Evolutionary conservation across 2,888 invertebrate genomes (phyloP).

Genomic region (Dioctria rufipes): DNA sequence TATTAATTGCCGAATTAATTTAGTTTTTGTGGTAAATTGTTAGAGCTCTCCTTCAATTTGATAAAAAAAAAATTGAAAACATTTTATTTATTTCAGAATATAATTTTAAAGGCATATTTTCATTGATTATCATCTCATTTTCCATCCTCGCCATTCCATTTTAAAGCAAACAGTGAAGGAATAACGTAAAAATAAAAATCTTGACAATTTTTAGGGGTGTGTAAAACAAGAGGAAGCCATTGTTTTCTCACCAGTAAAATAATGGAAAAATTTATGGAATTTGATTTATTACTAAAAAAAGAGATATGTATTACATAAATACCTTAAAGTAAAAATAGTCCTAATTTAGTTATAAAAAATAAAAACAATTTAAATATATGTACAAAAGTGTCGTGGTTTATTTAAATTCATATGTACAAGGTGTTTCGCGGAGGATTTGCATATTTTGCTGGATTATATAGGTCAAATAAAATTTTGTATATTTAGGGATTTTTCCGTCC

Average conservation of each 20-base stretch:
- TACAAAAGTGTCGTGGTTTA: conserved; percentile 58
- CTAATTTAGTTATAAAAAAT: conserved; percentile 46
- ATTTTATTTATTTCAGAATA: conserved; percentile 32
- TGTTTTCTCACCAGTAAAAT: conserved; percentile 28
- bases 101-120: conserved; percentile 42
- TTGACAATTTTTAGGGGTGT: conserved; percentile 41
- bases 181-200: conserved; percentile 19
- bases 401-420: conserved; percentile 47
- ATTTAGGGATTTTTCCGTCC: no score
- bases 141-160: conserved; percentile 61
- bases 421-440: no score
- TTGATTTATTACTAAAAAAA: conserved; percentile 41
- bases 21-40: conserved; percentile 54
- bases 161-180: conserved; percentile 52
- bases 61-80: background rate
- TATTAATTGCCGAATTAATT: conserved; percentile 74
- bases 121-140: conserved; percentile 55
- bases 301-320: conserved; percentile 45
- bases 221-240: conserved; percentile 13
- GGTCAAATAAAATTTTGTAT: no score
- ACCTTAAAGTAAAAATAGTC: conserved; percentile 47
- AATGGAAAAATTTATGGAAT: conserved; percentile 40
- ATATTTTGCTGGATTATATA: no score
- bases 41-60: background rate
- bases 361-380: conserved; percentile 56